These are phyloP conservation scores for Pachypsylla venusta DNA, from an alignment of 1,140 invertebrate genomes.

Conservation along the genomic window DNA sequence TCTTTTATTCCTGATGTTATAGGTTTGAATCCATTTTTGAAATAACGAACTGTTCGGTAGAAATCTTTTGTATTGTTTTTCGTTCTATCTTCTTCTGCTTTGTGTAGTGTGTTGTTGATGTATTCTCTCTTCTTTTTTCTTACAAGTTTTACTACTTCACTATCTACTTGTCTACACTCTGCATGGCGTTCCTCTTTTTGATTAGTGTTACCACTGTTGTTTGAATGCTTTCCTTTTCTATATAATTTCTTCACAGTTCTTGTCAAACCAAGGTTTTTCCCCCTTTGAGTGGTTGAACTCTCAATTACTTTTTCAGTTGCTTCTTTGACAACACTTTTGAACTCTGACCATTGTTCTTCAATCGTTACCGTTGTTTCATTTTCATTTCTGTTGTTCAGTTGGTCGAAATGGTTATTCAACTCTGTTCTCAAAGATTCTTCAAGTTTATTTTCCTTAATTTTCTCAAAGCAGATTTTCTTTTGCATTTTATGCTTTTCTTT, in stretches of 20 bases:
- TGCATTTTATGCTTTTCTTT: background rate
- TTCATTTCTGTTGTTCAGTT: background rate
- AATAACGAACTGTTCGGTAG: conserved; percentile 8
- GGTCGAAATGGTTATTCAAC: background rate
- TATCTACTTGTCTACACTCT: conserved; percentile 3
- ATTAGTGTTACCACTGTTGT: conserved; percentile 4
- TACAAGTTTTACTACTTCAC: conserved; percentile 14
- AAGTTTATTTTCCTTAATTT: background rate
- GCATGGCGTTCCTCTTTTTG: conserved; percentile 7
- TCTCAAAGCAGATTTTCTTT: conserved; percentile 2
- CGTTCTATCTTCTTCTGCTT: conserved; percentile 12
- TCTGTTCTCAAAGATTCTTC: background rate
- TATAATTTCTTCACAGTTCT: conserved; percentile 2
- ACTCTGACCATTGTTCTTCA: background rate
- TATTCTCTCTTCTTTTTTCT: conserved; percentile 18
- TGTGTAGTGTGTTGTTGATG: conserved; percentile 12
- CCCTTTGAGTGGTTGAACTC: background rate
- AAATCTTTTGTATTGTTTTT: conserved; percentile 14
- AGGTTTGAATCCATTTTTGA: conserved; percentile 18
- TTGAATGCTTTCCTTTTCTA: background rate
- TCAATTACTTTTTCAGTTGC: conserved; percentile 3
- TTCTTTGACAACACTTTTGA: conserved; percentile 8
- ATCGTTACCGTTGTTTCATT: conserved; percentile 10
- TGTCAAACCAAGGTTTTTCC: conserved; percentile 6
- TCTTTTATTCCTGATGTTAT: conserved; percentile 11